Evolutionary conservation across 92 coral and sea anemone species (phyloP).

Genomic region (Pocillopora meandrina): DNA sequence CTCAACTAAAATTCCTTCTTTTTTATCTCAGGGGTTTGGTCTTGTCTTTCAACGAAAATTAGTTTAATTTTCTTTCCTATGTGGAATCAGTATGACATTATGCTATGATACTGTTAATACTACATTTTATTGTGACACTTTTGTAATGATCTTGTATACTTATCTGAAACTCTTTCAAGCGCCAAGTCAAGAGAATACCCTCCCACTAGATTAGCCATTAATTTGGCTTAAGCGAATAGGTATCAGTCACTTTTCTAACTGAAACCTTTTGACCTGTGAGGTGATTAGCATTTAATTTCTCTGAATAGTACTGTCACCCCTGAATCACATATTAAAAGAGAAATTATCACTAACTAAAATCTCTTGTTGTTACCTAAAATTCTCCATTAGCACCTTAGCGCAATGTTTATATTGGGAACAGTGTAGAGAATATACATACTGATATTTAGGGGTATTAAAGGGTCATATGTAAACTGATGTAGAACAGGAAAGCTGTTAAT

Average conservation of each 20-base stretch:
- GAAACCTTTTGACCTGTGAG: too few relatives aligned
- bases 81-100: neutral
- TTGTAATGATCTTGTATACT: neutral
- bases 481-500: too few relatives aligned
- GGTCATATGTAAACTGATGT: too few relatives aligned
- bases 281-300: too few relatives aligned
- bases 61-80: neutral
- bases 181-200: constrained; percentile 92
- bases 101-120: neutral
- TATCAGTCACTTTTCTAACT: constrained; percentile 14
- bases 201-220: constrained; percentile 91
- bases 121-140: neutral
- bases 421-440: too few relatives aligned
- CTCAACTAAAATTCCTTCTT: constrained; percentile 83
- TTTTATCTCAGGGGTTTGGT: constrained; percentile 95
- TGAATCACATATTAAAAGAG: too few relatives aligned
- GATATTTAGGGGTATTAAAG: too few relatives aligned
- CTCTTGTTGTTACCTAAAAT: too few relatives aligned
- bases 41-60: constrained; percentile 92
- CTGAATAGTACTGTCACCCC: too few relatives aligned
- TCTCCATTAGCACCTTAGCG: too few relatives aligned
- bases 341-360: too few relatives aligned
- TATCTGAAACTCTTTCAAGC: constrained; percentile 42
- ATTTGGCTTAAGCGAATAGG: constrained; percentile 89
- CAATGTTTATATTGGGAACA: too few relatives aligned